These are phyloP conservation scores for Ridgeia piscesae DNA, from an alignment of 1,140 invertebrate genomes.

Conservation along the genomic window DNA sequence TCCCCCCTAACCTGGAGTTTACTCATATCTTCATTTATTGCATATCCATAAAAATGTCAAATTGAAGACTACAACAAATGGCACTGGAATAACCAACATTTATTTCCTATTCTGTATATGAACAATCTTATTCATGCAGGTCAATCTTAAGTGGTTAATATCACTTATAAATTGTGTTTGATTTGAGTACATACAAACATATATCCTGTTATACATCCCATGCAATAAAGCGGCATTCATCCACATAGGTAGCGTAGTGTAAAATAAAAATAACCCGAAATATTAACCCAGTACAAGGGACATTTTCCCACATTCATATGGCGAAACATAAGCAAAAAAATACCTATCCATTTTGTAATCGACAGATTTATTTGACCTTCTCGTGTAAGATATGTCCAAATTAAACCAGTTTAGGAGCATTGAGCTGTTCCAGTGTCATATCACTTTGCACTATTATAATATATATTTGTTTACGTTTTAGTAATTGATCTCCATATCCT, in stretches of 20 bases:
- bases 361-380: neutral
- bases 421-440: neutral
- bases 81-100: neutral
- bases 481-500: no score
- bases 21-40: no score
- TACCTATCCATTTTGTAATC: no score
- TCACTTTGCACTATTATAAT: neutral
- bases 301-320: neutral
- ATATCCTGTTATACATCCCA: neutral
- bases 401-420: neutral
- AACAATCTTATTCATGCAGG: neutral
- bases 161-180: neutral
- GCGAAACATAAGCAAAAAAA: no score
- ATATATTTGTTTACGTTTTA: neutral
- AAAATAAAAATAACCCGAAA: neutral
- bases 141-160: no score
- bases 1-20: neutral
- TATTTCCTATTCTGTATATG: neutral
- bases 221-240: neutral
- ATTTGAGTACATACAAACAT: neutral
- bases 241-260: neutral
- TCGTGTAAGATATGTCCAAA: neutral
- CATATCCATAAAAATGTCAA: no score
- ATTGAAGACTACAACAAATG: neutral
- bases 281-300: neutral